These are phyloP conservation scores for Nasonia giraulti DNA, from an alignment of 1,140 invertebrate genomes.

Conservation along the genomic window DNA sequence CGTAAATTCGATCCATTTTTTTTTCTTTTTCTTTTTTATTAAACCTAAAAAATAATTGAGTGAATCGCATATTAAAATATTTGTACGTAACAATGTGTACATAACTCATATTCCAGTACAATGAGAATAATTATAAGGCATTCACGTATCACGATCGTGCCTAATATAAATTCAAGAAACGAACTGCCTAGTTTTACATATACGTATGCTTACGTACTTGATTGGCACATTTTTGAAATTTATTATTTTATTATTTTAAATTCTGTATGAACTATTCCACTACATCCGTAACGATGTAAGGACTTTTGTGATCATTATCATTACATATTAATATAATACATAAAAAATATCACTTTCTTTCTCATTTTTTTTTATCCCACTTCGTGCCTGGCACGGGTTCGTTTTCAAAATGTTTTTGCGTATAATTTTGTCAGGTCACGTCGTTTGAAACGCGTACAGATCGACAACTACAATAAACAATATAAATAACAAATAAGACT, in stretches of 20 bases:
- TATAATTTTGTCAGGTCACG: neutral
- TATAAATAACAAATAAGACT: conserved; percentile 12
- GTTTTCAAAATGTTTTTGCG: neutral
- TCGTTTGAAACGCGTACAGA: neutral
- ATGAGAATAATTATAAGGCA: neutral
- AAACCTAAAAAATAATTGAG: neutral
- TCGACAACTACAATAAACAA: conserved; percentile 15
- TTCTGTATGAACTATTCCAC: neutral
- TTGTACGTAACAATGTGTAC: conserved; percentile 3
- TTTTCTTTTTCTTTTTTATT: neutral
- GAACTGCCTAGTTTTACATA: conserved; percentile 12
- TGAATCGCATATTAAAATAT: neutral
- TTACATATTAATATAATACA: conserved; percentile 34
- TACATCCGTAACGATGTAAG: neutral
- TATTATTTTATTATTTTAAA: neutral
- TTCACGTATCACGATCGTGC: no score
- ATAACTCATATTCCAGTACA: neutral
- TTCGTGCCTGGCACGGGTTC: neutral
- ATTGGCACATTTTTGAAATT: conserved; percentile 33
- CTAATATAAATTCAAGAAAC: neutral
- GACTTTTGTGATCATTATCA: neutral
- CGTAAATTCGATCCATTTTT: conserved; percentile 16
- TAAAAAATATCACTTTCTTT: conserved; percentile 25
- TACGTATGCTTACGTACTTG: neutral
- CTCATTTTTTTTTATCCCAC: neutral